These are phyloP conservation scores for Achatina immaculata DNA, from an alignment of 1,140 invertebrate genomes.

Conservation along the genomic window DNA sequence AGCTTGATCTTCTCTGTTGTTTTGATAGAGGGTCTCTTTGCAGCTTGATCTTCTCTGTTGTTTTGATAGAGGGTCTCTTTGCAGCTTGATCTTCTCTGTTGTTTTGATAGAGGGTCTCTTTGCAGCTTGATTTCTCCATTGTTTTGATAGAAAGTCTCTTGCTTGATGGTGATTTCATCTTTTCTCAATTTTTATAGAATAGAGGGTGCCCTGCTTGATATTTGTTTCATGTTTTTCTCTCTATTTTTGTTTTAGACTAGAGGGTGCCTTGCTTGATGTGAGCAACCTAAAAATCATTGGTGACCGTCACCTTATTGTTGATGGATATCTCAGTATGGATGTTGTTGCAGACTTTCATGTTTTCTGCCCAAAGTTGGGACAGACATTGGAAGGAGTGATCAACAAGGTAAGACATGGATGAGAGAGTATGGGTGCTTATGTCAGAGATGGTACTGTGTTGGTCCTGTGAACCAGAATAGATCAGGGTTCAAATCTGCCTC, in stretches of 20 bases:
- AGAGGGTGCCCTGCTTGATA: background rate
- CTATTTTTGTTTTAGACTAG: too few species aligned
- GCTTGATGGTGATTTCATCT: background rate
- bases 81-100: too few species aligned
- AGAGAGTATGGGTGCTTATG: background rate
- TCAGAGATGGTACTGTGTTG: background rate
- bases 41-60: too few species aligned
- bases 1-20: too few species aligned
- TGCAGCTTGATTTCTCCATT: background rate
- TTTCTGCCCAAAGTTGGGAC: conserved; percentile 11
- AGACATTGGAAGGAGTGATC: conserved; percentile 18
- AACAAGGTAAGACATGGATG: conserved; percentile 35
- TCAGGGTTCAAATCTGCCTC: too few species aligned
- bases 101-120: too few species aligned
- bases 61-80: too few species aligned
- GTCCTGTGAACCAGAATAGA: too few species aligned
- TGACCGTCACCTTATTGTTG: conserved; percentile 25
- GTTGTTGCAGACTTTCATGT: conserved; percentile 31
- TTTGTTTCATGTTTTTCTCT: too few species aligned
- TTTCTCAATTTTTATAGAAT: conserved; percentile 6
- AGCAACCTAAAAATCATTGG: conserved; percentile 30
- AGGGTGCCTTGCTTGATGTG: conserved; percentile 34
- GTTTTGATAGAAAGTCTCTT: background rate
- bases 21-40: too few species aligned
- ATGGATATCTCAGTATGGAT: conserved; percentile 33